Base-by-base conservation (phyloP, 2,113 vertebrate species). In the Sterrhoptilus dennistouni region DNA sequence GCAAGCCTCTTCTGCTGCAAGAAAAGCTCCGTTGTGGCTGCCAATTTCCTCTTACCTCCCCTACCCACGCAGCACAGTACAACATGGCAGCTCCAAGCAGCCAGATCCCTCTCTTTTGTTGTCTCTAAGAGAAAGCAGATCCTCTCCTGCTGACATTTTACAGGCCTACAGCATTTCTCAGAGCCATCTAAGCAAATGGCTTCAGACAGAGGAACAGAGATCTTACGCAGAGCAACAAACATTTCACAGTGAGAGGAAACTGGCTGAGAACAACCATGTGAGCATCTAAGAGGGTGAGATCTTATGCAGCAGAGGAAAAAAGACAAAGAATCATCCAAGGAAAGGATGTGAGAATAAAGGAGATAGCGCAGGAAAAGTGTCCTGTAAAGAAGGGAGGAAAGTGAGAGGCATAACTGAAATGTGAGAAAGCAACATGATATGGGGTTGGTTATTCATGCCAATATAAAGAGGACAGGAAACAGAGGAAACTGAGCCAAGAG, bases 121-220 rank as follows among this genome's bases (percentile, higher is more conserved):
- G 87, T 83, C 87, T 90, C 63, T 52, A 70, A 40, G 28, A 85
- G 83, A 83, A 95, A 89, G 88, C 50, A 7, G 59, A 75, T 45
- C 21, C 19, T 61, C 35, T 92, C 78, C 93, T 54, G 31, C 50
- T 72, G 38, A 40, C 91, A 44, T 28, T 23, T 36, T 18, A 23
- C 74, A 69, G 49, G 63, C 87, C 75, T 86, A 15, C 47, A 78
- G 90, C 82, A 83, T 40, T 71, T 66, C 79, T 83, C 40, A 31
- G 47, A 94, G 90, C 38, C 71, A 74, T 64, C 60, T 56, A 38
- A 70, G 76, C 38, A 87, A 77, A 93, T 66, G 24, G 57, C 47
- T 95, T 69, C 78, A 81, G 45, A 47, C 45, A 38, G 40, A 95
- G 66, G 91, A 96, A 95, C 50, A 85, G 87, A 82, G 83, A 49